phyloP scores from a whole-genome alignment of 2,797 vertebrate genomes.

The Chiloscyllium punctatum region DNA sequence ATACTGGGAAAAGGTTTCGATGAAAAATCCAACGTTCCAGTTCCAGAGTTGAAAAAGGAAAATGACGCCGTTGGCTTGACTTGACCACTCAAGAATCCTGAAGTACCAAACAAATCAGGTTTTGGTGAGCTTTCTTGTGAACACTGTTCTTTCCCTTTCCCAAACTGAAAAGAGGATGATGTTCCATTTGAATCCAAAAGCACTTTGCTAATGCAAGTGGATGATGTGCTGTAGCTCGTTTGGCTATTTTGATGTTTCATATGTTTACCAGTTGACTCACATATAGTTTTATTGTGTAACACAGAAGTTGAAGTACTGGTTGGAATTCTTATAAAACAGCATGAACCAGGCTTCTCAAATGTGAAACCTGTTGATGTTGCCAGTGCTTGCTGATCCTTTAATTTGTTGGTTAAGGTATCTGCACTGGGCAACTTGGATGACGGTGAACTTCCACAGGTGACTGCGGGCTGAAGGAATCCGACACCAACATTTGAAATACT shows the following conservation, averaged over 20 bases:
- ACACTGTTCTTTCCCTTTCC: background rate
- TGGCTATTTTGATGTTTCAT: background rate
- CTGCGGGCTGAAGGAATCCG: background rate
- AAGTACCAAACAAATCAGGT: background rate
- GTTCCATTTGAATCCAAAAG: background rate
- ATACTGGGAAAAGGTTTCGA: background rate
- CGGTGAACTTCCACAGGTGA: background rate
- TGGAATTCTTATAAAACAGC: background rate
- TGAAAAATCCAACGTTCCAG: background rate
- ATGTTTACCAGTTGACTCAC: background rate
- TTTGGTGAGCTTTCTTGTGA: background rate
- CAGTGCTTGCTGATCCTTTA: background rate
- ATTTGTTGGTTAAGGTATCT: background rate
- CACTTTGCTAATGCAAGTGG: background rate
- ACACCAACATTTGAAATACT: background rate
- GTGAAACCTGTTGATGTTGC: background rate
- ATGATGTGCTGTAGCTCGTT: background rate
- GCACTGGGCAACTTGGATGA: background rate
- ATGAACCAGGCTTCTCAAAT: background rate
- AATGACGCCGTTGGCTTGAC: background rate
- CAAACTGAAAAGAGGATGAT: background rate
- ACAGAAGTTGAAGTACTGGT: background rate
- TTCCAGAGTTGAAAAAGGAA: background rate
- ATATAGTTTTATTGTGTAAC: background rate
- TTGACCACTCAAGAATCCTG: background rate